Conservation (phyloP, 1,140 invertebrate species). For the Drosophila jambulina region DNA sequence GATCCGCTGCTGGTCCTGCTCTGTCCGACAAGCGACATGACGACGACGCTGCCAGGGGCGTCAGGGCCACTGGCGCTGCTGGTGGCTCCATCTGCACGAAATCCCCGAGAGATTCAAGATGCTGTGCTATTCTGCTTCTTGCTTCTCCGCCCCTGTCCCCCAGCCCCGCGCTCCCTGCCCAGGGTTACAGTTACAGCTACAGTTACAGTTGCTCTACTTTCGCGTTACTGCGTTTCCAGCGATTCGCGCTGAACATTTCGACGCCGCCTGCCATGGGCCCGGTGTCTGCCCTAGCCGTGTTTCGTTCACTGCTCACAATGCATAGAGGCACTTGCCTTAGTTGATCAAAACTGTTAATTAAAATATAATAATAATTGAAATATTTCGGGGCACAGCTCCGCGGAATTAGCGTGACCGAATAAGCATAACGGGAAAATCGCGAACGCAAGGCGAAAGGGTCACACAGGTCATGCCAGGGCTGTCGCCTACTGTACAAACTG, state of each 20-base stretch:
- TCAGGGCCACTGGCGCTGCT: constrained; percentile 31
- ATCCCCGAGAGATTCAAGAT: constrained; percentile 14
- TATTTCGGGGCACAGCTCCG: constrained; percentile 10
- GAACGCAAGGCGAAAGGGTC: background rate
- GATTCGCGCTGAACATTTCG: constrained; percentile 31
- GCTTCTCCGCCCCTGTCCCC: constrained; percentile 4
- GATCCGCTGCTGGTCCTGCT: constrained; percentile 14
- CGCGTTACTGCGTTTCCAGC: constrained; percentile 29
- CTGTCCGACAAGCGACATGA: constrained; percentile 33
- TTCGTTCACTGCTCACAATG: constrained; percentile 17
- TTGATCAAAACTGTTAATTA: constrained; percentile 28
- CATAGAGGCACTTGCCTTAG: constrained; percentile 1
- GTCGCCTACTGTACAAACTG: background rate
- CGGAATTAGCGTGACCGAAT: constrained; percentile 20
- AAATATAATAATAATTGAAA: constrained; percentile 28
- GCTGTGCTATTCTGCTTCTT: constrained; percentile 17
- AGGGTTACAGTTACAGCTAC: constrained; percentile 37
- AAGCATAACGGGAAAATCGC: background rate
- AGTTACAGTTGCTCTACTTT: constrained; percentile 53
- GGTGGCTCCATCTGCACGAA: constrained; percentile 35
- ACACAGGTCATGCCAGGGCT: background rate
- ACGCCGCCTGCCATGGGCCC: constrained; percentile 29
- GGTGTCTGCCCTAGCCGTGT: background rate
- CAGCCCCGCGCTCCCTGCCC: constrained; percentile 15
- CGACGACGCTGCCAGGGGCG: constrained; percentile 26